Conservation (phyloP, 1,140 invertebrate species). For the Papilio helenus region DNA sequence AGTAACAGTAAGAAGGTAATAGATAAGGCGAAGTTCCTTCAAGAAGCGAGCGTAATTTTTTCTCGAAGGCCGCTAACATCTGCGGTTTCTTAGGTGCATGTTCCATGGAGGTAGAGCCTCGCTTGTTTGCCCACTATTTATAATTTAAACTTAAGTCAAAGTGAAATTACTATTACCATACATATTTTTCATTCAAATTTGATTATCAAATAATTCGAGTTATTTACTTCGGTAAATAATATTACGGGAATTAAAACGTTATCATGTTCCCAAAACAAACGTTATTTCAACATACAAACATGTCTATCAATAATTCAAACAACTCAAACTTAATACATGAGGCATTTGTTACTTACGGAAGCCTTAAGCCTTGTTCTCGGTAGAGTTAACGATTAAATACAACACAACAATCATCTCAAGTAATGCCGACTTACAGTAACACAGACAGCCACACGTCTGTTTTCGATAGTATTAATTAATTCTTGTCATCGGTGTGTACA, state of each 20-base stretch:
- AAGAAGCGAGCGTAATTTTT: too few relatives aligned
- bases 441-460: slow-evolving; percentile 45
- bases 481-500: slow-evolving; percentile 64
- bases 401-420: slow-evolving; percentile 38
- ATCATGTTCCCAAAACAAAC: too few relatives aligned
- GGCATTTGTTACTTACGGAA: background rate
- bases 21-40: too few relatives aligned
- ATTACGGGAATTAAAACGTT: too few relatives aligned
- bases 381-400: slow-evolving; percentile 23
- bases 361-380: slow-evolving; percentile 20
- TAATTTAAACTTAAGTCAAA: background rate
- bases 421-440: slow-evolving; percentile 20
- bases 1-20: too few relatives aligned
- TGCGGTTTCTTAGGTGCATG: too few relatives aligned
- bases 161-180: too few relatives aligned
- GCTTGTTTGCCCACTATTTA: background rate
- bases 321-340: background rate
- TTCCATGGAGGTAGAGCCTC: background rate
- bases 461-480: slow-evolving; percentile 76
- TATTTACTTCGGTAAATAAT: too few relatives aligned
- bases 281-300: background rate
- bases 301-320: slow-evolving; percentile 1
- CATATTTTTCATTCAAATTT: too few relatives aligned
- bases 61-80: too few relatives aligned
- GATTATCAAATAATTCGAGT: too few relatives aligned